Percentiles rank a stretch among this genome's conserved stretches.
phyloP scores from a whole-genome alignment of 2,888 invertebrate species.

The Drosophila imparisetae region DNA sequence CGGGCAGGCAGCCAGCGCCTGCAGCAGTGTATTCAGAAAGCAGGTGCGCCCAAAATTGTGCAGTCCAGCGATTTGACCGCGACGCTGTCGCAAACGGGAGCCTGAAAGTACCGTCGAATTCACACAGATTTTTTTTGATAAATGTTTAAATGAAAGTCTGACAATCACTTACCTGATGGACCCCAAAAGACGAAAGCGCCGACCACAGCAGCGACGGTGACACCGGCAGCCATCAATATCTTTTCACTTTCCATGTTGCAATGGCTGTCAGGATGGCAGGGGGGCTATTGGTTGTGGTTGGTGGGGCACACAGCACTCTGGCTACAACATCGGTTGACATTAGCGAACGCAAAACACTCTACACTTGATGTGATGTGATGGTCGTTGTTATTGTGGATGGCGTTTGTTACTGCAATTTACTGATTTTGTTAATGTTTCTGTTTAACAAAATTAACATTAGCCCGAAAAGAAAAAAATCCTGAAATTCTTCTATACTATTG shows the following conservation, averaged over 20 bases:
- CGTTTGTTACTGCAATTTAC: constrained; percentile 2
- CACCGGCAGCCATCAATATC: constrained; percentile 91
- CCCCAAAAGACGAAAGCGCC: constrained; percentile 93
- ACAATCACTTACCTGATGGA: constrained; percentile 84
- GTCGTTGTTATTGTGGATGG: constrained; percentile 1
- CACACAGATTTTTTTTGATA: not conserved
- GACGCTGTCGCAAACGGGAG: constrained; percentile 87
- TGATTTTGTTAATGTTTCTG: constrained; percentile 8
- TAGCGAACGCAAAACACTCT: constrained; percentile 25
- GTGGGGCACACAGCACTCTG: constrained; percentile 18
- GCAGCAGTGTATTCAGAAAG: constrained; percentile 95
- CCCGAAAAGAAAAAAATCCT: constrained; percentile 37
- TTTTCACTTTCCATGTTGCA: constrained; percentile 87
- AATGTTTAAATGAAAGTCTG: not conserved
- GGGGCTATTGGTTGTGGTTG: constrained; percentile 11
- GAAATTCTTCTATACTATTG: constrained; percentile 55
- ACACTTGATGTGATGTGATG: constrained; percentile 1
- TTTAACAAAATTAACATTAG: constrained; percentile 35
- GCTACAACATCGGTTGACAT: constrained; percentile 49
- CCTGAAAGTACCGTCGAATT: constrained; percentile 47
- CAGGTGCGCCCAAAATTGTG: constrained; percentile 97
- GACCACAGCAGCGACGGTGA: constrained; percentile 91
- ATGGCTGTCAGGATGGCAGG: not conserved
- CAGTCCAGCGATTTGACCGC: constrained; percentile 92
- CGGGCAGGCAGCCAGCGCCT: constrained; percentile 95